A percentile compares a stretch with the other conserved stretches of the same genome.
Evolutionary conservation across 2,113 vertebrate species (phyloP).

Genomic region (Pao palembangensis): DNA sequence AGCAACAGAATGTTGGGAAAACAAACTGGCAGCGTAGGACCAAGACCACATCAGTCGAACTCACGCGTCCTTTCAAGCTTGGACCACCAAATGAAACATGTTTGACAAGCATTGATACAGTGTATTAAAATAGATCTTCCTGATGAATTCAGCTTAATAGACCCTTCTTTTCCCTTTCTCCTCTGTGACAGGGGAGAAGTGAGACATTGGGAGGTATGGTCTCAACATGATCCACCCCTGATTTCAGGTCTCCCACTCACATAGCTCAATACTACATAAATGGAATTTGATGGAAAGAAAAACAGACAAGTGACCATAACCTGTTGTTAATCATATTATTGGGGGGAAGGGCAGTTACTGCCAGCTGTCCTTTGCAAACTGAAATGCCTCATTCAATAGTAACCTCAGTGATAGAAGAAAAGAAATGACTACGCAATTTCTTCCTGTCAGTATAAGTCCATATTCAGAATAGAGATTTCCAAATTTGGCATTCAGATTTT

Average conservation of each 20-base stretch:
- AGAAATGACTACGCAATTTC: conserved; percentile 31
- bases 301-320: conserved; percentile 31
- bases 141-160: conserved; percentile 50
- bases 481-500: conserved; percentile 36
- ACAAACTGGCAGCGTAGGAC: conserved; percentile 43
- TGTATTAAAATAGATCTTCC: conserved; percentile 41
- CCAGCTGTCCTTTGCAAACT: conserved; percentile 58
- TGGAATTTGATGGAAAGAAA: conserved; percentile 21
- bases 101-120: conserved; percentile 59
- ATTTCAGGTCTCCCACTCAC: conserved; percentile 20
- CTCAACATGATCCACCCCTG: conserved; percentile 21
- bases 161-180: conserved; percentile 19
- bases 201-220: conserved; percentile 26
- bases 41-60: conserved; percentile 67
- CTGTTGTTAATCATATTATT: conserved; percentile 61
- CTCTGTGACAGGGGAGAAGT: conserved; percentile 10
- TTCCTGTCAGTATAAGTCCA: conserved; percentile 32
- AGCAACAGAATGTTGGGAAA: conserved; percentile 44
- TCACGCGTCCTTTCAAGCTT: conserved; percentile 51
- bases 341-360: conserved; percentile 22
- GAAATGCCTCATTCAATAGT: conserved; percentile 56
- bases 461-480: conserved; percentile 49
- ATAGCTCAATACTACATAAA: conserved; percentile 19
- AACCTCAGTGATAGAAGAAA: conserved; percentile 32
- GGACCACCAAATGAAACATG: conserved; percentile 58